Conservation (phyloP, 2,888 invertebrate species). For the Criorhina ranunculi region DNA sequence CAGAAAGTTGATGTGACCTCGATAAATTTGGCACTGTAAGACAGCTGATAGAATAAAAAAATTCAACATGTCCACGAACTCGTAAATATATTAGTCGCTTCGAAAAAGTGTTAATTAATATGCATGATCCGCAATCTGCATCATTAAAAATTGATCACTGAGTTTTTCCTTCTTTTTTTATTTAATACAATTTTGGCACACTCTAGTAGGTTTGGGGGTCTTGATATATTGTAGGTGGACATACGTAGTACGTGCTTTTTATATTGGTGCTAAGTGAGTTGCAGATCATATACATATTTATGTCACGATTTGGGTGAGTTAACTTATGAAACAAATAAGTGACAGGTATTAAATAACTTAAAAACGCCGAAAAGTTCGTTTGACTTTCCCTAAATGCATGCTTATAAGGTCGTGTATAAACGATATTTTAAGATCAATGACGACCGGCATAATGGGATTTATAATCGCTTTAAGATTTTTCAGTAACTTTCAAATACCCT, state of each 20-base stretch:
- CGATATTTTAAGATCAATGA: too few relatives aligned
- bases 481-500: too few relatives aligned
- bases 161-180: background rate
- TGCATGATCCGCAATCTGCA: slow-evolving; percentile 32
- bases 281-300: background rate
- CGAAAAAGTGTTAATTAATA: slow-evolving; percentile 20
- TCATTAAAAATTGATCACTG: slow-evolving; percentile 31
- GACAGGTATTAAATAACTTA: too few relatives aligned
- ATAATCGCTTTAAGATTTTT: too few relatives aligned
- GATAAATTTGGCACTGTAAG: slow-evolving; percentile 8
- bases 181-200: slow-evolving; percentile 19
- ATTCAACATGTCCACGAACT: slow-evolving; percentile 9
- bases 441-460: too few relatives aligned
- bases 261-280: slow-evolving; percentile 14
- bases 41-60: slow-evolving; percentile 44
- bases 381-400: too few relatives aligned
- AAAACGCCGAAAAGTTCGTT: too few relatives aligned
- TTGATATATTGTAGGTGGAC: slow-evolving; percentile 31
- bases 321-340: background rate
- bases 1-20: slow-evolving; percentile 41
- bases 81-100: slow-evolving; percentile 21
- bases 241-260: slow-evolving; percentile 30
- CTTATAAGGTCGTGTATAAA: too few relatives aligned
- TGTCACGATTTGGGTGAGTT: background rate
- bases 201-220: slow-evolving; percentile 44